Evolutionary conservation across 2,888 invertebrate species (phyloP).

Genomic region (Ecdyonurus torrentis): DNA sequence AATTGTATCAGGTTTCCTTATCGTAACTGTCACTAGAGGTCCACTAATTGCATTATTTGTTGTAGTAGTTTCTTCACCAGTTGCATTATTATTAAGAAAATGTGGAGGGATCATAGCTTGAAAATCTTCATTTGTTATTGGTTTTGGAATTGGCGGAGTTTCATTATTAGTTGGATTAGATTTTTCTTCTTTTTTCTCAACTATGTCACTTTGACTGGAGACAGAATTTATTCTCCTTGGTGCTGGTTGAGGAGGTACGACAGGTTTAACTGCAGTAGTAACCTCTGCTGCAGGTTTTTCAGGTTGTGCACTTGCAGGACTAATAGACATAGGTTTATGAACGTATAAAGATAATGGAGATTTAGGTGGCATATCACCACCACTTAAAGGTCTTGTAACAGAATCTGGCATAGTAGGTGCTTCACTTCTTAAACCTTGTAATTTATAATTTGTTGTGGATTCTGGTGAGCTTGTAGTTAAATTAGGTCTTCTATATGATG

Average conservation of each 20-base stretch:
- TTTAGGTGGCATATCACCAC: background rate
- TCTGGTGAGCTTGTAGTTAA: background rate
- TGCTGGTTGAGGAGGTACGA: slow-evolving; percentile 30
- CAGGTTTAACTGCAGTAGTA: background rate
- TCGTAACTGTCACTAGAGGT: slow-evolving; percentile 50
- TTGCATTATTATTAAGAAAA: slow-evolving; percentile 40
- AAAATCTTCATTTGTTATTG: slow-evolving; percentile 86
- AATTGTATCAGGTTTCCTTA: slow-evolving; percentile 45
- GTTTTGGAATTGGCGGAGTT: slow-evolving; percentile 45
- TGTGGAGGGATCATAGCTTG: slow-evolving; percentile 89
- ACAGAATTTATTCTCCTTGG: slow-evolving; percentile 25
- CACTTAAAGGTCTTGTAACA: background rate
- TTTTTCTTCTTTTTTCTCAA: slow-evolving; percentile 29
- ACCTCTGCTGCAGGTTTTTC: background rate
- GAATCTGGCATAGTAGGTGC: slow-evolving; percentile 1
- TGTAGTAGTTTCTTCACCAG: slow-evolving; percentile 9
- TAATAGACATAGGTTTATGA: background rate
- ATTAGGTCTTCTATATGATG: slow-evolving; percentile 31
- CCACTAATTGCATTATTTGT: slow-evolving; percentile 11
- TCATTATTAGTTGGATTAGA: slow-evolving; percentile 34
- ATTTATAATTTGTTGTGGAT: slow-evolving; percentile 11
- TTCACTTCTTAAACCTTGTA: slow-evolving; percentile 12
- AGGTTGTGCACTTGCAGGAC: background rate
- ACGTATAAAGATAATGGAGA: background rate
- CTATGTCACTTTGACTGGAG: slow-evolving; percentile 29